Percentiles rank a stretch among this genome's conserved stretches.
These are phyloP conservation scores for Isurus oxyrinchus DNA, from an alignment of 2,113 vertebrate species.

Conservation along the genomic window DNA sequence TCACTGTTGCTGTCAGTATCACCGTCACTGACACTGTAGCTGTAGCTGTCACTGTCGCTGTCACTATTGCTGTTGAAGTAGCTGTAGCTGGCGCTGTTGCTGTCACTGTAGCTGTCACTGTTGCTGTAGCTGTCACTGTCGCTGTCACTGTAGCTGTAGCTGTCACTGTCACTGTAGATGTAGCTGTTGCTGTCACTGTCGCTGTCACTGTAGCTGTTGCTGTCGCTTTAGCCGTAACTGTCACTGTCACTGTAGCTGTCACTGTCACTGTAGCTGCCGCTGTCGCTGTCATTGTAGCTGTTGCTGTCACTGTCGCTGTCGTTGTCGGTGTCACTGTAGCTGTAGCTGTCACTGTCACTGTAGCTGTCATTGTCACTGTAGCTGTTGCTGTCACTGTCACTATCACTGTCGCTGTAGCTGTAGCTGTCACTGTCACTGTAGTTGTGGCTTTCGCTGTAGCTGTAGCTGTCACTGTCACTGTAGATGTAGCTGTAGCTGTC, in stretches of 20 bases:
- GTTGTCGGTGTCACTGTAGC: not conserved
- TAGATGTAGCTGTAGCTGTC: too few relatives aligned
- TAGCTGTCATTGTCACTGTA: not conserved
- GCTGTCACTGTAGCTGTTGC: too few relatives aligned
- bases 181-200: not conserved
- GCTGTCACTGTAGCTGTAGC: not conserved
- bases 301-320: not conserved
- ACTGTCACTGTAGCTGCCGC: not conserved
- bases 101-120: not conserved
- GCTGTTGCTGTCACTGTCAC: not conserved
- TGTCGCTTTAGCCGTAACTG: too few relatives aligned
- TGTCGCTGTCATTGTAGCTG: not conserved
- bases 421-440: too few relatives aligned
- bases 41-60: not conserved
- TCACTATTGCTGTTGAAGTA: not conserved
- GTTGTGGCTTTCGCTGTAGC: too few relatives aligned
- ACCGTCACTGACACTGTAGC: not conserved
- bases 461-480: not conserved
- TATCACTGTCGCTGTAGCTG: not conserved
- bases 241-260: not conserved
- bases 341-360: not conserved
- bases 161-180: not conserved
- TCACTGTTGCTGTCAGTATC: not conserved
- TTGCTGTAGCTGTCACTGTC: not conserved
- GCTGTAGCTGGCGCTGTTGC: not conserved